Conservation (phyloP, 2,113 vertebrate species). For the Pardalotus punctatus region DNA sequence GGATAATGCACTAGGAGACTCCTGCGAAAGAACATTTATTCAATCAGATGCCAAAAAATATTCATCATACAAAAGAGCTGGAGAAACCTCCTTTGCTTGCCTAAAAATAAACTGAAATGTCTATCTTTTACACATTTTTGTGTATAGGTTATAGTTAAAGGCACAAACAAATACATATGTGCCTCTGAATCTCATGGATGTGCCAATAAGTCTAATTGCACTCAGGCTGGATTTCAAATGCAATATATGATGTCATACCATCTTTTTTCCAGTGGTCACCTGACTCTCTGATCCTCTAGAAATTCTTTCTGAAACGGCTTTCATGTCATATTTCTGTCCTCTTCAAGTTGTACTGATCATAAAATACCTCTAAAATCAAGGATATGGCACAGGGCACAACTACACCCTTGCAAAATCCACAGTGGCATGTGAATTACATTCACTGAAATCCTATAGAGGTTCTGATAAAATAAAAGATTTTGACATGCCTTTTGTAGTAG, state of each 20-base stretch:
- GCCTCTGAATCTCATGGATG: background rate
- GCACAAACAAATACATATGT: background rate
- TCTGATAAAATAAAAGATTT: background rate
- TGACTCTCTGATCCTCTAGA: background rate
- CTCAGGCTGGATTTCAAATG: background rate
- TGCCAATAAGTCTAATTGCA: background rate
- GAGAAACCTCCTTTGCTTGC: background rate
- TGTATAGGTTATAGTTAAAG: background rate
- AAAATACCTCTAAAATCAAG: background rate
- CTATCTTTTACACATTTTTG: background rate
- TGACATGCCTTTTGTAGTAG: background rate
- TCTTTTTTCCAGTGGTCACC: background rate
- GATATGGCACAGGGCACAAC: rapidly evolving
- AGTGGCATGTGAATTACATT: background rate
- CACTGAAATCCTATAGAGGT: background rate
- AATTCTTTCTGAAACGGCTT: background rate
- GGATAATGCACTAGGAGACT: background rate
- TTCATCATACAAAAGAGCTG: background rate
- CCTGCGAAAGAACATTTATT: constrained; percentile 1
- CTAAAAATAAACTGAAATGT: background rate
- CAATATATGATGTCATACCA: background rate
- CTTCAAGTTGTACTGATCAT: background rate
- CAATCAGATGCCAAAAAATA: background rate
- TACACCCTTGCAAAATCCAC: background rate
- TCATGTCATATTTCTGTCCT: background rate